Conservation (phyloP, 2,113 vertebrate genomes). For the Ranitomeya variabilis region DNA sequence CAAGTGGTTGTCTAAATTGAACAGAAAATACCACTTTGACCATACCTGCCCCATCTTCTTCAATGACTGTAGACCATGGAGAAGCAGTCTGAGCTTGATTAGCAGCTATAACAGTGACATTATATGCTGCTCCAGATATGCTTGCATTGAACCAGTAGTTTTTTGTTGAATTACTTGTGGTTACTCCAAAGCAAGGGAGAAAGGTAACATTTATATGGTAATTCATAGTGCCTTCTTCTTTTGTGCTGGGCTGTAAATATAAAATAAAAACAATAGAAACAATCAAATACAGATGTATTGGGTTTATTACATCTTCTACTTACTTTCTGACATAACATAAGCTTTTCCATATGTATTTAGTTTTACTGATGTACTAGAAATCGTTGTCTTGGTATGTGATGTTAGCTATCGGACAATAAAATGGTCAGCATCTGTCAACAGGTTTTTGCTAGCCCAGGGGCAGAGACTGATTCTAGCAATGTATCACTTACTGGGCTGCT, state of each 20-base stretch:
- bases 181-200: not conserved
- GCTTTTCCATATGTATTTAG: not conserved
- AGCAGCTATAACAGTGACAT: conserved; percentile 6
- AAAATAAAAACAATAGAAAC: not conserved
- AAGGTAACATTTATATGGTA: not conserved
- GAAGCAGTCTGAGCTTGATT: conserved; percentile 17
- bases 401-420: too few relatives aligned
- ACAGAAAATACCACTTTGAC: not conserved
- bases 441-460: too few relatives aligned
- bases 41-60: conserved; percentile 16
- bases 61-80: conserved; percentile 17
- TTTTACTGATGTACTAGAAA: not conserved
- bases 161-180: not conserved
- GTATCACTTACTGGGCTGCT: too few relatives aligned
- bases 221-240: conserved; percentile 5
- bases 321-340: not conserved
- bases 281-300: not conserved
- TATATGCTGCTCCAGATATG: conserved; percentile 33
- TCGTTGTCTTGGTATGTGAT: too few relatives aligned
- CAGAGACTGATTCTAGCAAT: too few relatives aligned
- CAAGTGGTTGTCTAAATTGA: too few relatives aligned
- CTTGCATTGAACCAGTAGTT: not conserved
- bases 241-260: not conserved
- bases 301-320: not conserved
- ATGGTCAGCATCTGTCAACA: too few relatives aligned